A percentile compares a stretch with the other conserved stretches of the same genome.
Evolutionary conservation across 1,140 invertebrate species (phyloP).

Genomic region (Melitaea cinxia): DNA sequence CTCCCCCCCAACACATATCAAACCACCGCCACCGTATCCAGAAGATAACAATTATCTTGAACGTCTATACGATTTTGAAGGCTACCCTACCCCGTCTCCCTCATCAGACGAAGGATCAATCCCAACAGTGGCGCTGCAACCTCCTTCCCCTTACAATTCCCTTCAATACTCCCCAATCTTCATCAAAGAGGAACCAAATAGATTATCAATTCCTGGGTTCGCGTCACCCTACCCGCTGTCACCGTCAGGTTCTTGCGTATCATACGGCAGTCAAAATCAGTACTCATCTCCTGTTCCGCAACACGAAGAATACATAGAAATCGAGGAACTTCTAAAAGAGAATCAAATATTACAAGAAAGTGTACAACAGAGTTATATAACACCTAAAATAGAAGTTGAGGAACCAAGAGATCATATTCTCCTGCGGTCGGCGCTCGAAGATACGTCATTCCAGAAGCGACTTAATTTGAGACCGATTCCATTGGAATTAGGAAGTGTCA

Average conservation of each 20-base stretch:
- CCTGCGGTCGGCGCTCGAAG: conserved; percentile 89
- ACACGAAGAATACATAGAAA: conserved; percentile 80
- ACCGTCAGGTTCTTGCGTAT: conserved; percentile 83
- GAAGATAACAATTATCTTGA: conserved; percentile 74
- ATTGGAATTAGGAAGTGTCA: conserved; percentile 75
- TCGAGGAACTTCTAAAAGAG: conserved; percentile 80
- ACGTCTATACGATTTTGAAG: conserved; percentile 72
- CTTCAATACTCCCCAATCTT: conserved; percentile 63
- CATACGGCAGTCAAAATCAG: conserved; percentile 73
- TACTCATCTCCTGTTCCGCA: conserved; percentile 82
- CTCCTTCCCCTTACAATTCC: conserved; percentile 74
- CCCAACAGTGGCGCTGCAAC: conserved; percentile 75
- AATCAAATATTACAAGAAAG: conserved; percentile 80
- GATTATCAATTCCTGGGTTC: conserved; percentile 82
- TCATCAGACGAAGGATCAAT: conserved; percentile 80
- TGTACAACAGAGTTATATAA: conserved; percentile 67
- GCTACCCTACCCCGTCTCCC: conserved; percentile 76
- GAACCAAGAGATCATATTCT: conserved; percentile 87
- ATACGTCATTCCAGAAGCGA: conserved; percentile 91
- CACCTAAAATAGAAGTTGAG: conserved; percentile 75
- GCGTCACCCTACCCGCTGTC: conserved; percentile 83
- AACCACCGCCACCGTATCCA: conserved; percentile 73
- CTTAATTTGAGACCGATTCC: conserved; percentile 90
- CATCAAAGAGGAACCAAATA: conserved; percentile 79
- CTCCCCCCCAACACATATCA: conserved; percentile 71